Evolutionary conservation across 2,797 vertebrate genomes (phyloP), one percentile per base, ranked within the genome.

Genomic region (Pogonophryne albipinna): DNA sequence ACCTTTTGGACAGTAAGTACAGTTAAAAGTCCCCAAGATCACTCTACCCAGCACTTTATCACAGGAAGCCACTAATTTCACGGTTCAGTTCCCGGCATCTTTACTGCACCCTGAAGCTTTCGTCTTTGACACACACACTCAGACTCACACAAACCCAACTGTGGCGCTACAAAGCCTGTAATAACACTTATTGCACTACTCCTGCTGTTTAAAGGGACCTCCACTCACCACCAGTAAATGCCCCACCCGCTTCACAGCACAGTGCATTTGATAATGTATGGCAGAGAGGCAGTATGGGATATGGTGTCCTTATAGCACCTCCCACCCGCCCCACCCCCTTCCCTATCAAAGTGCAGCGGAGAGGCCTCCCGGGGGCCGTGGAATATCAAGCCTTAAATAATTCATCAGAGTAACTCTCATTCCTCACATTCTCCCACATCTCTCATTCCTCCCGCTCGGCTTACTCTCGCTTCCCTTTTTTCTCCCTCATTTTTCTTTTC

Each of bases 1-100:
- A 90, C 89, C 87, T 94, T 81, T 87, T 86, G 61, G 90, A 93
- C 86, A 92, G 95, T 96, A 95, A 96, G 95, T 95, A 86, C 76
- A 66, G 70, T 67, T 80, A 59, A 71, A 84, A 87, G 67, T 80
- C 76, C 51, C 62, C 66, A 46, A 20, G 47, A 19, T 62, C 44
- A 31, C 74, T 68, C 60, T 2, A 14, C 75, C 38, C 51, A n/a
- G 79, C 83, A 78, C 83, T 85, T 74, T 68, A 67, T 74, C 75
- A 82, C 80, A 80, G 83, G 71, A 74, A 84, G 81, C 76, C 13
- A 14, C 74, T 75, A 52, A 88, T 84, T 74, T 89, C 72, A 87
- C 10, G 12, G 56, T 67, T 79, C 84, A 80, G 51, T 78, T 80
- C n/a, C 61, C 45, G 20, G 31, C 52, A 23, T 66, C 38, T 71